Conservation (phyloP, 2,888 invertebrate species). For the Hyalella azteca region DNA sequence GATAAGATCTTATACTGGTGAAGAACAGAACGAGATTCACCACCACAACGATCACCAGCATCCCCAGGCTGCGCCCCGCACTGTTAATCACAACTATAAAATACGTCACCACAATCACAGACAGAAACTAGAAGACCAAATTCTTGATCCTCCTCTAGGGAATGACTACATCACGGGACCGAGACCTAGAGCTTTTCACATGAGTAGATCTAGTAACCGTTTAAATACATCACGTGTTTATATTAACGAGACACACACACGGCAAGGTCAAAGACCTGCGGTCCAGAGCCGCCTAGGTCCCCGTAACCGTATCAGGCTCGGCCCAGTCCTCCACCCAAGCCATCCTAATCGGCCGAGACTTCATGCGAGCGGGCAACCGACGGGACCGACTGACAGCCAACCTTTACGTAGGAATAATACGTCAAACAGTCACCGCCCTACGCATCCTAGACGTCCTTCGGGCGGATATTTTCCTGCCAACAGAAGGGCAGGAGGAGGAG, state of each 20-base stretch:
- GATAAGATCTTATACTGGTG: too few relatives aligned
- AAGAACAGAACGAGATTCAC: background rate
- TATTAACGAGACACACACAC: background rate
- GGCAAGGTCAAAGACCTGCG: too few relatives aligned
- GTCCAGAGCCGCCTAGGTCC: background rate
- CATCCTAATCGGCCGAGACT: background rate
- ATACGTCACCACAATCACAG: background rate
- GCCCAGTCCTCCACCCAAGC: too few relatives aligned
- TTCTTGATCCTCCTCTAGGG: background rate
- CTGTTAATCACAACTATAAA: background rate
- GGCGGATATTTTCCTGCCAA: constrained; percentile 27
- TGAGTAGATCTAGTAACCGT: background rate
- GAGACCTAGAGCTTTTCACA: background rate
- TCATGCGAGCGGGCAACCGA: background rate
- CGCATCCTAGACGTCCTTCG: constrained; percentile 21
- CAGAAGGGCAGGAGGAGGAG: background rate
- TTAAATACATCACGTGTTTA: too few relatives aligned
- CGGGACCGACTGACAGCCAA: background rate
- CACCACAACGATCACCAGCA: constrained; percentile 25
- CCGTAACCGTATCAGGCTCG: background rate
- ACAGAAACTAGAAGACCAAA: background rate
- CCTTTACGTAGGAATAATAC: constrained; percentile 17
- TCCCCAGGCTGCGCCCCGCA: background rate
- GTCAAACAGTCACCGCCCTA: background rate
- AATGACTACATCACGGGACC: background rate